These are phyloP conservation scores for Phania funesta DNA, from an alignment of 2,888 invertebrate species.

Conservation along the genomic window DNA sequence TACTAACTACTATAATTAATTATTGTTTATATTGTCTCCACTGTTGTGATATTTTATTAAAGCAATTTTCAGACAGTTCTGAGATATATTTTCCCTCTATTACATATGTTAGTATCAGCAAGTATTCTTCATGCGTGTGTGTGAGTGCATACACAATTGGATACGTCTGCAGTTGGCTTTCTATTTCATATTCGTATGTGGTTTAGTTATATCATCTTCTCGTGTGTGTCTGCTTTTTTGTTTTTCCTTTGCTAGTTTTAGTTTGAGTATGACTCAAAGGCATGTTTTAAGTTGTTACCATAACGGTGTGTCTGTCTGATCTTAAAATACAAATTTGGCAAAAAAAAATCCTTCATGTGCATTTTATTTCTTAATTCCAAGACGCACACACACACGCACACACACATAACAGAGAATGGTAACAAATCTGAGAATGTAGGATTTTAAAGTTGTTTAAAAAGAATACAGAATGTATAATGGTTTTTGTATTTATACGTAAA, in stretches of 20 bases:
- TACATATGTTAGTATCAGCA: neutral
- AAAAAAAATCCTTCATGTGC: neutral
- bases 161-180: neutral
- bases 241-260: conserved; percentile 15
- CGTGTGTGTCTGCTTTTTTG: neutral
- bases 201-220: conserved; percentile 18
- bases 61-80: neutral
- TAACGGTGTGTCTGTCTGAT: neutral
- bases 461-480: too few species aligned
- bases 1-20: too few species aligned
- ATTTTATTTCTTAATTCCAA: neutral
- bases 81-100: neutral
- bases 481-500: too few species aligned
- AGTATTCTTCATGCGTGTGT: neutral
- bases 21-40: too few species aligned
- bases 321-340: neutral
- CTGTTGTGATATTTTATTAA: neutral
- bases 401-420: neutral
- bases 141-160: neutral
- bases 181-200: neutral
- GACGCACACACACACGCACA: too few species aligned
- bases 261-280: conserved; percentile 36
- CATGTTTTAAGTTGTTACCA: conserved; percentile 36
- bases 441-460: too few species aligned
- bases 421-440: neutral